Conservation (phyloP, 1,140 invertebrate genomes). For the Sesamia nonagrioides region DNA sequence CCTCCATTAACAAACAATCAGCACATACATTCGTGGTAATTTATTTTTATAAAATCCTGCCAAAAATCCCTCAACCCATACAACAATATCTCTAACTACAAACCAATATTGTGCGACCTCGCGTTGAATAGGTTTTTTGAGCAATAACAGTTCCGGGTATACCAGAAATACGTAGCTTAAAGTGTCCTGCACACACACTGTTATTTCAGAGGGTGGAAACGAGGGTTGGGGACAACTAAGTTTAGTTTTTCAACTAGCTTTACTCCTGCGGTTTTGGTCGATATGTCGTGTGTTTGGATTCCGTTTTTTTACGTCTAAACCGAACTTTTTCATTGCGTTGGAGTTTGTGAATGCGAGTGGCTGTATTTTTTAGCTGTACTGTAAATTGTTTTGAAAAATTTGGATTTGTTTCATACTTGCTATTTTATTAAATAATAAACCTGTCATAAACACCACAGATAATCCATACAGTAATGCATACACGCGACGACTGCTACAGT, state of each 20-base stretch:
- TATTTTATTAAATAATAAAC: no score
- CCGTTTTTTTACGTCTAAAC: not conserved
- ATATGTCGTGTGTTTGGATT: not conserved
- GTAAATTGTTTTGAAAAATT: not conserved
- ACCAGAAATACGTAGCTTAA: no score
- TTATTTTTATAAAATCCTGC: constrained; percentile 22
- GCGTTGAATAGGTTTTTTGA: not conserved
- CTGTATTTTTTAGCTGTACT: not conserved
- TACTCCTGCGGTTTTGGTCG: not conserved
- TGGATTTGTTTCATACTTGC: not conserved
- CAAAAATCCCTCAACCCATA: not conserved
- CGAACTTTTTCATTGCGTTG: not conserved
- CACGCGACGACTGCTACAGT: no score
- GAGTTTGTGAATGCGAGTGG: not conserved
- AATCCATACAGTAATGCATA: no score
- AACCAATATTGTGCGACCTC: not conserved
- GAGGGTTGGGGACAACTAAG: not conserved
- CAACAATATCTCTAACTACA: not conserved
- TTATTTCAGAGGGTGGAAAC: constrained; percentile 15
- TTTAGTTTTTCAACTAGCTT: not conserved
- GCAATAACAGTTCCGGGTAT: no score
- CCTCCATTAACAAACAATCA: constrained; percentile 4
- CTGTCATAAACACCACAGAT: no score
- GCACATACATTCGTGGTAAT: not conserved
- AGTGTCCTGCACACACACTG: not conserved